Evolutionary conservation across 2,888 invertebrate genomes (phyloP), one percentile per base, ranked within the genome.

Genomic region (Branchellion lobata): DNA sequence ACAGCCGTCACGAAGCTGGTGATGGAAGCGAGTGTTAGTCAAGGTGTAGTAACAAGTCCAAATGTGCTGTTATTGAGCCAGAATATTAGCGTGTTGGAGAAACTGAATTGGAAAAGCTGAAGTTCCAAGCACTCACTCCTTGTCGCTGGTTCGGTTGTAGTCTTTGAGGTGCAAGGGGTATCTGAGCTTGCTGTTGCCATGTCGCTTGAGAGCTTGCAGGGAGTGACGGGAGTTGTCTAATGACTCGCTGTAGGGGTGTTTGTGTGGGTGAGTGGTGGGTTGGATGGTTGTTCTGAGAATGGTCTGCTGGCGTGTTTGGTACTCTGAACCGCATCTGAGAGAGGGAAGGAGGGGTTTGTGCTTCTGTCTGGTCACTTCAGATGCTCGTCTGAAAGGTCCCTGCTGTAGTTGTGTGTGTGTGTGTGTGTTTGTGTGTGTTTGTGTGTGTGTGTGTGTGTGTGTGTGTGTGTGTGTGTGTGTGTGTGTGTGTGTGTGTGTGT

Each of bases 311-410:
- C 87, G 82, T 0, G 86, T 84, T 36, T 84, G 85, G 82, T 84
- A 87, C 11, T 85, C 85, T 5, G 87, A 87, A 29, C 84, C 85
- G 53, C 86, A 87, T 79, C 86, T 84, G 53, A 88, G 82, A 0
- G 85, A 82, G 1, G 87, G 87, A 82, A 86, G 84, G 84, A 87
- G 86, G 14, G 85, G 82, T 81, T 85, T 86, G 83, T 86, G 87
- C 18, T 87, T 82, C 83, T 88, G 87, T 47, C 84, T 83, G 83
- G 86, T 86, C 14, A 87, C 87, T 3, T 85, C 85, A 18, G 79
- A 79, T 47, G 86, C 86, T 14, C 86, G 84, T 65, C 86, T 84
- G 84, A 88, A 88, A 78, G 87, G 88, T 47, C 87, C 87, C 87
- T 87, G 76, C 11, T 81, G 29, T 21, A 14, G 33, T 0, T 69